Conservation (phyloP, 2,888 invertebrate genomes). For the Brachypterus glaber region DNA sequence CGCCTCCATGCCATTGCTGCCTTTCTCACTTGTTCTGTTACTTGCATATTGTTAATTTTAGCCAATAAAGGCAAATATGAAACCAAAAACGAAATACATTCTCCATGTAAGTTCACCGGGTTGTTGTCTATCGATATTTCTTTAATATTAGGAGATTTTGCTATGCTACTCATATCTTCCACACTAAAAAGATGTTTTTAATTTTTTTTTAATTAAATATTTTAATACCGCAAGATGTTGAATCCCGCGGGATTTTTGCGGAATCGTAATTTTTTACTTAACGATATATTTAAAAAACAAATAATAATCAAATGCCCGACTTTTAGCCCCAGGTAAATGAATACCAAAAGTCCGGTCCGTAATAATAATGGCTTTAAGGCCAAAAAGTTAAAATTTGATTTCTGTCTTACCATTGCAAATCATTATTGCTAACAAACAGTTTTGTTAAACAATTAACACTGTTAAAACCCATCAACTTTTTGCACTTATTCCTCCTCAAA, state of each 20-base stretch:
- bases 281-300: neutral
- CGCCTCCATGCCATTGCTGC: constrained; percentile 73
- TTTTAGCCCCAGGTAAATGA: too few species aligned
- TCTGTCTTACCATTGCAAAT: constrained; percentile 48
- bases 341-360: too few species aligned
- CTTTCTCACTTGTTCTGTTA: constrained; percentile 67
- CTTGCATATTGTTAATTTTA: constrained; percentile 66
- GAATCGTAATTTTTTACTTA: too few species aligned
- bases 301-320: neutral
- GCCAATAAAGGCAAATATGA: constrained; percentile 67
- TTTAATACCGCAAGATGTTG: too few species aligned
- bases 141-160: constrained; percentile 63
- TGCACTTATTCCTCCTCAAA: constrained; percentile 74
- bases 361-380: too few species aligned
- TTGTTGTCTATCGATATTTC: constrained; percentile 84
- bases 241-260: too few species aligned
- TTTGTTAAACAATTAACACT: constrained; percentile 67
- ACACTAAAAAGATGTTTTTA: constrained; percentile 42
- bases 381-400: constrained; percentile 4
- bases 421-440: constrained; percentile 76
- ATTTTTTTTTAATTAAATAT: too few species aligned
- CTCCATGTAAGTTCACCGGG: constrained; percentile 70
- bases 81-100: constrained; percentile 72
- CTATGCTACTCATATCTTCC: constrained; percentile 77
- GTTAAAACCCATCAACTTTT: constrained; percentile 70